Percentiles rank a stretch among this genome's conserved stretches.
Evolutionary conservation across 2,113 vertebrate genomes (phyloP).

Genomic region (Alosa alosa): DNA sequence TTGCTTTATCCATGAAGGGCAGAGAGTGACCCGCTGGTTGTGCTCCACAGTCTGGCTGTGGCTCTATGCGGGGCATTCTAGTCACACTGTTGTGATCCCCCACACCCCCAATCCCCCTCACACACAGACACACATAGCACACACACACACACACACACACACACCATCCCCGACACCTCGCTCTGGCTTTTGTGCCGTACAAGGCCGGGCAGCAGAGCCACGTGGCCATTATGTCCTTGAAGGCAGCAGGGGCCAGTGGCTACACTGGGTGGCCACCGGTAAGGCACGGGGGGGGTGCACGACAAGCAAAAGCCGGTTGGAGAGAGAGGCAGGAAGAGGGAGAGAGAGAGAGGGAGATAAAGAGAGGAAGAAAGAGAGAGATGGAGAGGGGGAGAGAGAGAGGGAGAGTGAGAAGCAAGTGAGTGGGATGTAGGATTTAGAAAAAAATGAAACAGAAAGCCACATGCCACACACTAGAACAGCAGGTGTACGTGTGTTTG

Average conservation of each 20-base stretch:
- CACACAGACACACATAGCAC: background rate
- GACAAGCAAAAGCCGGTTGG: slow-evolving; percentile 5
- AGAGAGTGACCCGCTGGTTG: slow-evolving; percentile 21
- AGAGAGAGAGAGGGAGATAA: background rate
- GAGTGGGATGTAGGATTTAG: background rate
- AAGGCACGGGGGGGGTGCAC: background rate
- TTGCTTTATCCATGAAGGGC: slow-evolving; percentile 29
- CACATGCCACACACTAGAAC: background rate
- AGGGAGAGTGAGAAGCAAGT: background rate
- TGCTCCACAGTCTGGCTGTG: background rate
- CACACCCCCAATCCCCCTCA: background rate
- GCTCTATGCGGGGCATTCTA: background rate
- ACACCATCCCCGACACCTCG: background rate
- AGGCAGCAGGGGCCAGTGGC: slow-evolving; percentile 20
- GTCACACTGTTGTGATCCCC: background rate
- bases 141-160: no score
- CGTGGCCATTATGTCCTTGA: slow-evolving; percentile 32
- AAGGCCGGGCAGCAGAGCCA: background rate
- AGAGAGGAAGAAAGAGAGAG: background rate
- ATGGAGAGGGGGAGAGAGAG: no score
- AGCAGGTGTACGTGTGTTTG: background rate
- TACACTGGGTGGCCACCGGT: background rate
- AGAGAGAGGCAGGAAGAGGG: background rate
- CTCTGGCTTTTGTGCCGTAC: slow-evolving; percentile 5
- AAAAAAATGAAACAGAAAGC: background rate